A percentile compares a stretch with the other conserved stretches of the same genome.
phyloP scores from a whole-genome alignment of 2,797 vertebrate genomes.

The Passerculus sandwichensis region DNA sequence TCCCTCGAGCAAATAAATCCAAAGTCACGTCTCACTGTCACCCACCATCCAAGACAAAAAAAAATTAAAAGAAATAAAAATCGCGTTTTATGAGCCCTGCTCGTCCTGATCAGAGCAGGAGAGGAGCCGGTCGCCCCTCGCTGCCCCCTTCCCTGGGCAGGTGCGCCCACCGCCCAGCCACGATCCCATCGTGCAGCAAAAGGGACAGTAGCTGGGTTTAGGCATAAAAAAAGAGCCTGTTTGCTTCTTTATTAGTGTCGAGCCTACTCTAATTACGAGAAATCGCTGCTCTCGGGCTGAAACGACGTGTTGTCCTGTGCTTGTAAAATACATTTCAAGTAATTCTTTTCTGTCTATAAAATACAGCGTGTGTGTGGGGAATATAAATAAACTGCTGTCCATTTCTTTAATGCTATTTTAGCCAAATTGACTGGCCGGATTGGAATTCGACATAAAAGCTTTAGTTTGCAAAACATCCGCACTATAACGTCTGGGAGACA shows the following conservation, averaged over 20 bases:
- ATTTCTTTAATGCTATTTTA: constrained; percentile 70
- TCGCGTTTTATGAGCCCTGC: background rate
- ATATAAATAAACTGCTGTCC: constrained; percentile 48
- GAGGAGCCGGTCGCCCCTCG: background rate
- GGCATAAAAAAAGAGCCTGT: background rate
- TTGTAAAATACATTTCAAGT: constrained; percentile 54
- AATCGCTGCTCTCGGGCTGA: constrained; percentile 40
- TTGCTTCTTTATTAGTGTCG: constrained; percentile 49
- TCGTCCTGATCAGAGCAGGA: background rate
- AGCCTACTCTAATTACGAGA: constrained; percentile 45
- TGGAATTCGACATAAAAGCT: constrained; percentile 65
- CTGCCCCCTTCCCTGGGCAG: background rate
- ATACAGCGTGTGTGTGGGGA: background rate
- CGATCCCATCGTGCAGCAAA: background rate
- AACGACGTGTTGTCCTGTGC: constrained; percentile 46
- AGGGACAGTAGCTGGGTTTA: constrained; percentile 1
- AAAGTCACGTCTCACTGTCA: background rate
- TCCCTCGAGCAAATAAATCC: background rate
- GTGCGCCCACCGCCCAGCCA: background rate
- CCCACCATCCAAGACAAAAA: background rate
- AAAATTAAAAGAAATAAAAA: too few relatives aligned
- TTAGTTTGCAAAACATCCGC: constrained; percentile 66
- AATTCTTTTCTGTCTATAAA: constrained; percentile 45
- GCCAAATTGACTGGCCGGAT: constrained; percentile 68
- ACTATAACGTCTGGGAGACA: constrained; percentile 47